phyloP scores from a whole-genome alignment of 2,888 invertebrate genomes.

The Rhagonycha lutea region DNA sequence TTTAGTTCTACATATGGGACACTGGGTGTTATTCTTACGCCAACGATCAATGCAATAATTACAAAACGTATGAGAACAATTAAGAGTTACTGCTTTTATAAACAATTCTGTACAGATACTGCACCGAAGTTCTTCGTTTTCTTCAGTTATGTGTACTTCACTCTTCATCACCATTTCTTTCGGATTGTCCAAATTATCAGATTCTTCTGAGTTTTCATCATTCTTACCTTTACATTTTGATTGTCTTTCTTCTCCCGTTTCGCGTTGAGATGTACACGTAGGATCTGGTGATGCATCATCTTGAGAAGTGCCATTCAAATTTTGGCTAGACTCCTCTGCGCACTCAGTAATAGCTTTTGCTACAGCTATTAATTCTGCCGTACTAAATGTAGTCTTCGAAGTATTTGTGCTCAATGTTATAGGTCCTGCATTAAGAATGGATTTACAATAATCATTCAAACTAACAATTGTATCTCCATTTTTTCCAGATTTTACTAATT shows the following conservation, averaged over 20 bases:
- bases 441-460: constrained; percentile 1
- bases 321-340: neutral
- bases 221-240: too few species aligned
- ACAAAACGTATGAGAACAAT: constrained; percentile 79
- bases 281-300: neutral
- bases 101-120: constrained; percentile 77
- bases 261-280: neutral
- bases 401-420: neutral
- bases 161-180: too few species aligned
- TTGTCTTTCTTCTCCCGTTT: too few species aligned
- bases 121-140: constrained; percentile 75
- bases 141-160: constrained; percentile 39
- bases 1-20: constrained; percentile 68
- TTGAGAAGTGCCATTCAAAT: neutral
- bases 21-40: constrained; percentile 68
- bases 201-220: neutral
- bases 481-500: too few species aligned
- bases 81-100: constrained; percentile 68
- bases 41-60: constrained; percentile 71
- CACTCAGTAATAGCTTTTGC: neutral
- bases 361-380: neutral
- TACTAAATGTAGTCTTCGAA: neutral
- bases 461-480: too few species aligned
- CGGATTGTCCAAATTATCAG: neutral
- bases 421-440: neutral